These are phyloP conservation scores for Amphibalanus amphitrite DNA, from an alignment of 1,140 invertebrate genomes.

Conservation along the genomic window DNA sequence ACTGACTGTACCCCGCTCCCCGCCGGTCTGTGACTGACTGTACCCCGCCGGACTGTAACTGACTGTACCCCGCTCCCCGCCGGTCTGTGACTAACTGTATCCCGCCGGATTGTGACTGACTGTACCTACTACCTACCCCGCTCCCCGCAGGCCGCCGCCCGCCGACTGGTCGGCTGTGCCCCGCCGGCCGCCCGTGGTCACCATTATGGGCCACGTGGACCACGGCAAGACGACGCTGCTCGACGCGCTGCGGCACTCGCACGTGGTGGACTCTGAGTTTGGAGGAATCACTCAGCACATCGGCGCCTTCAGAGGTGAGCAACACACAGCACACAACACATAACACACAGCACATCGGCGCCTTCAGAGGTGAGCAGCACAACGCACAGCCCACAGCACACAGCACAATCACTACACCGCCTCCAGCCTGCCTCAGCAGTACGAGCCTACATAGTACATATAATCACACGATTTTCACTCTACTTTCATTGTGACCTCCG, in stretches of 20 bases:
- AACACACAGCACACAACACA: no score
- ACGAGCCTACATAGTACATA: conserved; percentile 6
- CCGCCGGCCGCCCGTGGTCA: conserved; percentile 70
- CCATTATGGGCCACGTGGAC: conserved; percentile 99
- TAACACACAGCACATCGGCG: background rate
- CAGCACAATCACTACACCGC: no score
- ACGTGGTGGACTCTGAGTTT: conserved; percentile 78
- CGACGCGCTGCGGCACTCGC: conserved; percentile 68
- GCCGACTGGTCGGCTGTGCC: conserved; percentile 40
- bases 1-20: no score
- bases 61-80: no score
- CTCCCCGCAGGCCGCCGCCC: conserved; percentile 31
- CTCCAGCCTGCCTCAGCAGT: no score
- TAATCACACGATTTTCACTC: background rate
- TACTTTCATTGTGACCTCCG: conserved; percentile 8
- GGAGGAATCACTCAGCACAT: conserved; percentile 99
- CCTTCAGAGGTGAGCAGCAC: background rate
- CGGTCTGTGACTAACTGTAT: no score
- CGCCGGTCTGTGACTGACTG: no score
- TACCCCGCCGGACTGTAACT: no score
- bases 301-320: conserved; percentile 73
- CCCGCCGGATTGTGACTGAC: no score
- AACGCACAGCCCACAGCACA: no score
- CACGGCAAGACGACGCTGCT: conserved; percentile 97
- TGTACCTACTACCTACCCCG: no score